A percentile compares a stretch with the other conserved stretches of the same genome.
Evolutionary conservation across 2,113 vertebrate species (phyloP).

Genomic region (Daboia siamensis): DNA sequence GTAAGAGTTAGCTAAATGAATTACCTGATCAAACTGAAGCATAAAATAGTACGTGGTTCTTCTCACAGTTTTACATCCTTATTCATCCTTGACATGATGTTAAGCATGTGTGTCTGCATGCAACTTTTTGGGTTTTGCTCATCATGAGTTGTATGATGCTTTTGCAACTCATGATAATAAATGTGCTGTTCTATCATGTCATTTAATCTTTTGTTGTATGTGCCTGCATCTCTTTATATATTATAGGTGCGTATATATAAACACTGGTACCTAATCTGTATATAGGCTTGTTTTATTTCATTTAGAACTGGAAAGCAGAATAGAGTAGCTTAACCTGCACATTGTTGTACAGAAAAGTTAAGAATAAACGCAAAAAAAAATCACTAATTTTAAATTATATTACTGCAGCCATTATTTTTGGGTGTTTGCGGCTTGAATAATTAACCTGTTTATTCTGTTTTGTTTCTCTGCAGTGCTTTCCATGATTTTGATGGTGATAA

Average conservation of each 20-base stretch:
- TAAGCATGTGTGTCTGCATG: slow-evolving; percentile 28
- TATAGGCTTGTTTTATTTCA: slow-evolving; percentile 39
- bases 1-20: slow-evolving; percentile 4
- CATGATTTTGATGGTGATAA: slow-evolving; percentile 96
- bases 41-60: slow-evolving; percentile 23
- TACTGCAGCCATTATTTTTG: slow-evolving; percentile 1
- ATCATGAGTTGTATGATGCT: slow-evolving; percentile 26
- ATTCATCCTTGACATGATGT: slow-evolving; percentile 30
- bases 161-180: slow-evolving; percentile 42
- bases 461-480: slow-evolving; percentile 83
- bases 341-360: slow-evolving; percentile 21
- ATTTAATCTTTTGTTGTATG: slow-evolving; percentile 53
- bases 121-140: slow-evolving; percentile 36
- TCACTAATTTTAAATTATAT: slow-evolving; percentile 16
- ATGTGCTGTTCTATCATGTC: slow-evolving; percentile 38
- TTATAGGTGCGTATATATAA: slow-evolving; percentile 25
- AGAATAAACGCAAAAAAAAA: slow-evolving; percentile 21
- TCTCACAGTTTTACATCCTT: slow-evolving; percentile 45
- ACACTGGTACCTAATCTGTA: slow-evolving; percentile 37
- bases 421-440: slow-evolving; percentile 44
- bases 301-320: slow-evolving; percentile 39
- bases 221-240: slow-evolving; percentile 46
- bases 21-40: slow-evolving; percentile 28
- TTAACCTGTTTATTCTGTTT: slow-evolving; percentile 51
- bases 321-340: slow-evolving; percentile 35